Percentiles rank a stretch among this genome's conserved stretches.
phyloP scores from a whole-genome alignment of 1,140 invertebrate species.

The Cherax quadricarinatus region DNA sequence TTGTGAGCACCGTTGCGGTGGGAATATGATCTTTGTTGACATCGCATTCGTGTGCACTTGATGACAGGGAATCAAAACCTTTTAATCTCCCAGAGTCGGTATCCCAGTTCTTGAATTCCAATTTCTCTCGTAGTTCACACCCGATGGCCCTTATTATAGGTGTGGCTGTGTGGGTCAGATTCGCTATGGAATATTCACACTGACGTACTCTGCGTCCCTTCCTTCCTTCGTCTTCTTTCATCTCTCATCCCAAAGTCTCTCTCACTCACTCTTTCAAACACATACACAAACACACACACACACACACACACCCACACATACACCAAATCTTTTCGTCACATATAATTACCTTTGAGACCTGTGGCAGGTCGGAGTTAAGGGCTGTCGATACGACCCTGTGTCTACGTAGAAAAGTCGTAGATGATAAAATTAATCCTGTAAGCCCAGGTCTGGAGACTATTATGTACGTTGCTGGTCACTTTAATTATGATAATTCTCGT shows the following conservation, averaged over 20 bases:
- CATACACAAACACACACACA: too few species aligned
- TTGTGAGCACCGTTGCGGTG: neutral
- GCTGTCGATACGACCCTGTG: too few species aligned
- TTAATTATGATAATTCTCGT: too few species aligned
- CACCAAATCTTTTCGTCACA: too few species aligned
- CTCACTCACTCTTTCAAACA: too few species aligned
- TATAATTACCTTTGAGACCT: too few species aligned
- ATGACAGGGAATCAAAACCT: constrained; percentile 38
- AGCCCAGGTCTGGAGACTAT: too few species aligned
- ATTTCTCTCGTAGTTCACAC: constrained; percentile 59
- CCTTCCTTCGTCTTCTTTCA: neutral
- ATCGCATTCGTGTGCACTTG: constrained; percentile 17
- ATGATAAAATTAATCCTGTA: too few species aligned
- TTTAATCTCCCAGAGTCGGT: constrained; percentile 34
- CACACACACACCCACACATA: too few species aligned
- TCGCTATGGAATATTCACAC: neutral
- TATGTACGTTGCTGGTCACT: too few species aligned
- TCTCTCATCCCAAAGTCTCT: neutral
- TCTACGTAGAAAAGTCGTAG: too few species aligned
- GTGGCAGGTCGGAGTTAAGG: too few species aligned
- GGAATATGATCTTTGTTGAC: constrained; percentile 53
- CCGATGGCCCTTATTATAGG: constrained; percentile 41
- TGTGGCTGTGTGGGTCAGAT: neutral
- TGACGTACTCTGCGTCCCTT: neutral
- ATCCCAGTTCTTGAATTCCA: constrained; percentile 45